Conservation (phyloP, 2,888 invertebrate species). For the Chloroclystis v-ata region DNA sequence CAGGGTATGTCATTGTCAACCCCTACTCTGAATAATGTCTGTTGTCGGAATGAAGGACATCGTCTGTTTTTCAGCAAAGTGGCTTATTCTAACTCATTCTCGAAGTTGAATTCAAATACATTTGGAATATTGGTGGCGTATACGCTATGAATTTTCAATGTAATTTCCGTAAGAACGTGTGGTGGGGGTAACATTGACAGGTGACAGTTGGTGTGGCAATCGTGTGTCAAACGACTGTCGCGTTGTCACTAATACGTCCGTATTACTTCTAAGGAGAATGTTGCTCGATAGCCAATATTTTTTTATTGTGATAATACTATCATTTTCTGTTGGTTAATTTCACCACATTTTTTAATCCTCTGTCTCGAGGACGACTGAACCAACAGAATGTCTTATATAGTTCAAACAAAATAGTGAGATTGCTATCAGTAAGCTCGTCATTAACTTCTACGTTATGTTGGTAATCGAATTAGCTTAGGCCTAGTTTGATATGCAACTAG, state of each 20-base stretch:
- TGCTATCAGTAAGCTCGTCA: too few relatives aligned
- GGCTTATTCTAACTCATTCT: constrained; percentile 23
- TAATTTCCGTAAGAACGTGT: constrained; percentile 18
- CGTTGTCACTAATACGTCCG: neutral
- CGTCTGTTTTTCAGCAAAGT: constrained; percentile 21
- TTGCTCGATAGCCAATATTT: too few relatives aligned
- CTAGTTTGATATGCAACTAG: neutral
- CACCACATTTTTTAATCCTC: too few relatives aligned
- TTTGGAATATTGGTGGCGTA: constrained; percentile 18
- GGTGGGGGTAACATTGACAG: constrained; percentile 18
- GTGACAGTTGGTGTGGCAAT: constrained; percentile 13
- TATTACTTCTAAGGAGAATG: too few relatives aligned
- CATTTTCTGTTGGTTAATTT: too few relatives aligned
- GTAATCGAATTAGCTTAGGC: neutral
- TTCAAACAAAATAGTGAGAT: too few relatives aligned
- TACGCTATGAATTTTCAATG: constrained; percentile 18
- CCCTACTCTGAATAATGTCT: neutral
- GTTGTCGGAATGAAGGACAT: constrained; percentile 11
- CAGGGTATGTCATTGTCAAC: neutral
- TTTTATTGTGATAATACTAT: too few relatives aligned
- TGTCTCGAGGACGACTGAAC: too few relatives aligned
- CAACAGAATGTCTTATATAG: too few relatives aligned
- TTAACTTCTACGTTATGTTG: neutral
- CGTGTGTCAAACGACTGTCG: constrained; percentile 14
- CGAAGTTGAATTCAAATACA: constrained; percentile 25